A percentile compares a stretch with the other conserved stretches of the same genome.
phyloP scores from a whole-genome alignment of 2,113 vertebrate species.

The Narcine bancroftii region DNA sequence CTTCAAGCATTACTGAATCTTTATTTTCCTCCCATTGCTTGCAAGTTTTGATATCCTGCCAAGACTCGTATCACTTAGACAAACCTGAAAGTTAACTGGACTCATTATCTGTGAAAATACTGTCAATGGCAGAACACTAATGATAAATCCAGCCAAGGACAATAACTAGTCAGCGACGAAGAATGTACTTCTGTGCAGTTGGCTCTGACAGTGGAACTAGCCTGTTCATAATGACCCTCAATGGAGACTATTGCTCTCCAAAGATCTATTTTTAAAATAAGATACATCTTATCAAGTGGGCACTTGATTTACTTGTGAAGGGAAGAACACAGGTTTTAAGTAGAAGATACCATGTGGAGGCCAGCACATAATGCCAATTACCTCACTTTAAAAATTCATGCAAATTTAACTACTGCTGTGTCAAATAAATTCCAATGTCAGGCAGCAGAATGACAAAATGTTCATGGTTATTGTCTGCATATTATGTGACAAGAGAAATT shows the following conservation, averaged over 20 bases:
- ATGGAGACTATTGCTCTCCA: neutral
- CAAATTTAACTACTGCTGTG: neutral
- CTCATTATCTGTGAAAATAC: slow-evolving; percentile 46
- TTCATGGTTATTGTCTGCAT: neutral
- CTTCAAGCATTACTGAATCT: neutral
- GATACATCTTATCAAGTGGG: neutral
- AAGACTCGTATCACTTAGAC: slow-evolving; percentile 44
- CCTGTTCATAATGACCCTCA: slow-evolving; percentile 48
- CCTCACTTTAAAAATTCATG: neutral
- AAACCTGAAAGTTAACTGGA: slow-evolving; percentile 42
- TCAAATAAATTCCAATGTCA: neutral
- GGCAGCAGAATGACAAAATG: neutral
- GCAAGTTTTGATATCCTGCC: slow-evolving; percentile 41
- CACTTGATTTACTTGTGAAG: neutral
- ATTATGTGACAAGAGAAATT: neutral
- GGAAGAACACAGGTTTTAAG: neutral
- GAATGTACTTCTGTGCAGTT: slow-evolving; percentile 68
- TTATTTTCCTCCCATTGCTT: no score
- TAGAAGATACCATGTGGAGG: neutral
- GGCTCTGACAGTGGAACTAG: slow-evolving; percentile 59
- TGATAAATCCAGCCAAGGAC: slow-evolving; percentile 64
- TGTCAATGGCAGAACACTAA: slow-evolving; percentile 45
- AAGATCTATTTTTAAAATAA: neutral
- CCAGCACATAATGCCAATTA: neutral
- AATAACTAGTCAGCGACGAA: slow-evolving; percentile 64